Percentiles rank a stretch among this genome's conserved stretches.
Evolutionary conservation across 1,140 invertebrate genomes (phyloP).

Genomic region (Hermatobates lingyangjiaoensis): DNA sequence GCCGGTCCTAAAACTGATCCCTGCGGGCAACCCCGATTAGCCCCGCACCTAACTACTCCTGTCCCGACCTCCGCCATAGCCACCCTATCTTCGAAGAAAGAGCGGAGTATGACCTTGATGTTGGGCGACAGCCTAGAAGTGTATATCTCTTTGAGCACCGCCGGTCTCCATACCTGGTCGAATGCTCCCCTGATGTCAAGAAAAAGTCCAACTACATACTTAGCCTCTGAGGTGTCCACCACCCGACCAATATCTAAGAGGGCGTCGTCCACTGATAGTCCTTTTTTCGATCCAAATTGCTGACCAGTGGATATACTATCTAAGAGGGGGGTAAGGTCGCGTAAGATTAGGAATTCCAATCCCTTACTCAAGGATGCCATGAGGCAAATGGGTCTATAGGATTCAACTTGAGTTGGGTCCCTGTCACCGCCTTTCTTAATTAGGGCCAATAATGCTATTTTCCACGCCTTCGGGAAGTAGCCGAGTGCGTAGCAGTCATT

Average conservation of each 20-base stretch:
- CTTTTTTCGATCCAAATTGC: background rate
- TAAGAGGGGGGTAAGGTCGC: background rate
- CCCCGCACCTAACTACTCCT: background rate
- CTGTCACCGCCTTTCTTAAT: too few relatives aligned
- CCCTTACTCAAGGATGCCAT: background rate
- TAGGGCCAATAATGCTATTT: too few relatives aligned
- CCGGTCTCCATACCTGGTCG: slow-evolving; percentile 12
- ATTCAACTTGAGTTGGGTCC: background rate
- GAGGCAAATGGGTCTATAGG: background rate
- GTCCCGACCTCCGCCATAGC: background rate
- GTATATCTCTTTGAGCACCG: slow-evolving; percentile 1
- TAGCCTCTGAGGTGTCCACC: background rate
- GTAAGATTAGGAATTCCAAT: background rate
- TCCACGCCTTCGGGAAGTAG: too few relatives aligned
- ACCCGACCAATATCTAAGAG: background rate
- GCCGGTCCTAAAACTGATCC: slow-evolving; percentile 15
- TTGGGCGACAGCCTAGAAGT: too few relatives aligned
- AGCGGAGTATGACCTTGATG: background rate
- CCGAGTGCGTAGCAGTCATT: too few relatives aligned
- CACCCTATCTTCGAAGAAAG: background rate
- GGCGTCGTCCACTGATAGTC: background rate
- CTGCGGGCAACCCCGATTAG: slow-evolving; percentile 13
- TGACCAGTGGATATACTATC: too few relatives aligned
- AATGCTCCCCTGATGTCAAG: slow-evolving; percentile 5
- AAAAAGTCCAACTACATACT: slow-evolving; percentile 2